Conservation (phyloP, 1,140 invertebrate species). For the Drosophila orena region DNA sequence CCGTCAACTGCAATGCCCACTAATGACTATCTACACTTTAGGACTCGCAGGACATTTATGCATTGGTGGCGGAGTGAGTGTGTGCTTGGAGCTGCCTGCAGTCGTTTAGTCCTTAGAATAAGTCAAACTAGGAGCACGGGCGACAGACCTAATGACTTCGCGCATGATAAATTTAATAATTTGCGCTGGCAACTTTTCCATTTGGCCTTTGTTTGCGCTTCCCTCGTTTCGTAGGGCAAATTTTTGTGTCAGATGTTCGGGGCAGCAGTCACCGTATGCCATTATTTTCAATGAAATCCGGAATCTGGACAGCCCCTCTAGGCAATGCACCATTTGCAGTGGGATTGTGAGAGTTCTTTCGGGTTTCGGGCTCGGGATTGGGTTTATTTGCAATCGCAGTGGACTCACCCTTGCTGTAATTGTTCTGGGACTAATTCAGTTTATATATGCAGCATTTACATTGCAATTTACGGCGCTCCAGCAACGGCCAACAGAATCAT, state of each 20-base stretch:
- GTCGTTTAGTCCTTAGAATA: conserved; percentile 21
- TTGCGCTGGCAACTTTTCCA: conserved; percentile 26
- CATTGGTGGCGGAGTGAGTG: conserved; percentile 20
- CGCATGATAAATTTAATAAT: conserved; percentile 62
- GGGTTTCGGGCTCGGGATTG: background rate
- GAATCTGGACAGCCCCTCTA: conserved; percentile 58
- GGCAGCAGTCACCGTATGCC: conserved; percentile 55
- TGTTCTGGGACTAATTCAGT: conserved; percentile 70
- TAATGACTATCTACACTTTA: conserved; percentile 34
- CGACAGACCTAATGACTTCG: conserved; percentile 56
- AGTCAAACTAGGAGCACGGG: conserved; percentile 23
- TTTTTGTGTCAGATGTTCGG: conserved; percentile 75
- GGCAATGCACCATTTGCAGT: conserved; percentile 61
- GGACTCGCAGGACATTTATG: conserved; percentile 30
- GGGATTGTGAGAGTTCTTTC: conserved; percentile 30
- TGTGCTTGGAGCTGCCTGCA: background rate
- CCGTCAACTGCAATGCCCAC: conserved; percentile 29
- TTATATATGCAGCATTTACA: conserved; percentile 80
- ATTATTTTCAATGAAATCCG: conserved; percentile 64
- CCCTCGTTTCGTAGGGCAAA: conserved; percentile 26
- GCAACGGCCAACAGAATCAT: conserved; percentile 15
- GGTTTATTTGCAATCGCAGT: conserved; percentile 22
- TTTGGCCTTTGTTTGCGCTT: conserved; percentile 33
- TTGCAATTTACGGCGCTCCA: conserved; percentile 68
- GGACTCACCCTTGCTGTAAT: conserved; percentile 52